Evolutionary conservation across 2,113 vertebrate genomes (phyloP).

Genomic region (Pelmatolapia mariae): DNA sequence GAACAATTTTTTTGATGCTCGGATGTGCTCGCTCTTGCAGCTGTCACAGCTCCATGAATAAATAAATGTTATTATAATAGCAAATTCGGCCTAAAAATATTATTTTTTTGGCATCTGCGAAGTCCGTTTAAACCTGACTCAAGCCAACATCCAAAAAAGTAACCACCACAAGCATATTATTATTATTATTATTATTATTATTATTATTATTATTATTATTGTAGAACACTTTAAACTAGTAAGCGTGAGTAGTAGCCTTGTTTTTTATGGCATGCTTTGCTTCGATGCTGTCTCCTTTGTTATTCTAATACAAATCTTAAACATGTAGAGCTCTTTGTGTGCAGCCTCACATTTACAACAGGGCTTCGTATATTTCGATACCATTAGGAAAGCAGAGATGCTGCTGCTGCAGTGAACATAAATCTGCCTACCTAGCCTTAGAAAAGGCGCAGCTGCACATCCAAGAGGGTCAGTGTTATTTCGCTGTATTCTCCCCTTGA

Average conservation of each 20-base stretch:
- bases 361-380: constrained; percentile 1
- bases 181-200: background rate
- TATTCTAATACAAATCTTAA: background rate
- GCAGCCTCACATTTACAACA: background rate
- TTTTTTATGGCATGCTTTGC: background rate
- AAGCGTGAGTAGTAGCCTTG: background rate
- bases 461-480: constrained; percentile 99
- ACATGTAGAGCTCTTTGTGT: constrained; percentile 2
- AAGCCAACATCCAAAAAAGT: background rate
- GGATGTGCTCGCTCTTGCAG: background rate
- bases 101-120: background rate
- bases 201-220: background rate
- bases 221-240: background rate
- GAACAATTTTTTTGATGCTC: background rate
- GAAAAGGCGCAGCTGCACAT: constrained; percentile 97
- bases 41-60: background rate
- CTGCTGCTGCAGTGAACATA: constrained; percentile 20
- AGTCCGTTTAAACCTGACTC: background rate
- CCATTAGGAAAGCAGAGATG: constrained; percentile 28
- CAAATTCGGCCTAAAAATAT: background rate
- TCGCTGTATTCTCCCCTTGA: constrained; percentile 99
- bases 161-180: background rate
- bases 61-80: background rate
- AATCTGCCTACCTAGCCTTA: constrained; percentile 47
- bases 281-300: background rate